Base-by-base conservation (phyloP, 2,113 vertebrate species). In the Cricetomys ansorgei region DNA sequence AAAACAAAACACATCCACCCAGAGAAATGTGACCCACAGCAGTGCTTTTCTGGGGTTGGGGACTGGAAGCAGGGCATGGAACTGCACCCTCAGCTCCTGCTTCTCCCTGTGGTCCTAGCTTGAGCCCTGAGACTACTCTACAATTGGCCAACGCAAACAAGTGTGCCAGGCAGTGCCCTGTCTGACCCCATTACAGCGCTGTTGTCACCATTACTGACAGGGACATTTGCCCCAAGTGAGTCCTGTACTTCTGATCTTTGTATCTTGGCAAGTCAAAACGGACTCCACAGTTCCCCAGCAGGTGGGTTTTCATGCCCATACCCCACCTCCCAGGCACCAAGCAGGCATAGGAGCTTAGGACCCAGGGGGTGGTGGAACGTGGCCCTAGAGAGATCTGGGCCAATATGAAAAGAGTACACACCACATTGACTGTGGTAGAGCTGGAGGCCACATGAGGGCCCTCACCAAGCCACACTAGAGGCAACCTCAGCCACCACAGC, bases 291-390 rank as follows among this genome's bases (percentile, higher is more conserved):
- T n/a, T 7, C 2, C 79, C 6, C 57, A 31, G 17, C 12, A 15
- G 31, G 57, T 62, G 7, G 23, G n/a, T 29, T 62, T 43, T 27
- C n/a, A 83, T 84, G 27, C 40, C 23, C 37, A 84, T 9, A 31
- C 3, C 40, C 21, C 15, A 84, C 13, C 37, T 83, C 27, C 23
- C 15, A 59, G n/a, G 40, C 27, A 64, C 40, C 7, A 31, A 84
- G 15, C n/a, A 81, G 40, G n/a, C n/a, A 57, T 25, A 64, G n/a
- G 97, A 94, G 94, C 70, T 96, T 23, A 94, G 92, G 90, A 17
- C 21, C 23, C 19, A 29, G 55, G 57, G n/a, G 7, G 12, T 16
- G 80, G n/a, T 57, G 13, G n/a, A 13, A 62, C 25, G 37, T 43
- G 55, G 55, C 25, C n/a, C 23, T 37, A 40, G 53, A 27, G 53